Percentiles rank a stretch among this genome's conserved stretches.
phyloP scores from a whole-genome alignment of 2,797 vertebrate genomes.

The Ciconia nigra region DNA sequence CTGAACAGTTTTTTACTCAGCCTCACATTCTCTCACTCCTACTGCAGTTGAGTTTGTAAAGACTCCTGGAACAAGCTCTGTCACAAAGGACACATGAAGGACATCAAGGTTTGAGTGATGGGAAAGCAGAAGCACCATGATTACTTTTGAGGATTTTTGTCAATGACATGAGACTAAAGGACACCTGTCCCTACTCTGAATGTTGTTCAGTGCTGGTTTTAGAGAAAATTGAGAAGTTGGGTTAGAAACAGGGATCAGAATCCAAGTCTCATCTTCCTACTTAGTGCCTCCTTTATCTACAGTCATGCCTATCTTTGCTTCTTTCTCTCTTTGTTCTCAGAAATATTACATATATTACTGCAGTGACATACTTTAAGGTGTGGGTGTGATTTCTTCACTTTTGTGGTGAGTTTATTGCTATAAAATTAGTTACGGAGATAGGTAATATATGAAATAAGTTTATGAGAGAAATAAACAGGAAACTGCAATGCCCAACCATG shows the following conservation, averaged over 20 bases:
- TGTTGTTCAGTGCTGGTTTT: neutral
- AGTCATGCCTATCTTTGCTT: neutral
- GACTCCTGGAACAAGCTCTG: neutral
- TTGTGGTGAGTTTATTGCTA: neutral
- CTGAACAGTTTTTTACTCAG: neutral
- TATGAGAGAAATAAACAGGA: neutral
- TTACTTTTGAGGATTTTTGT: neutral
- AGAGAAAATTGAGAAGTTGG: neutral
- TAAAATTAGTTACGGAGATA: neutral
- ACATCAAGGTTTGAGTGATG: neutral
- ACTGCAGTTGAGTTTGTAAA: neutral
- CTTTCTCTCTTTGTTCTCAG: neutral
- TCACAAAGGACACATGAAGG: fast-evolving
- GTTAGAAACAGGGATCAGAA: neutral
- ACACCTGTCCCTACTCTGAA: neutral
- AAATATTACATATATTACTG: neutral
- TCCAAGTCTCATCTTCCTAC: neutral
- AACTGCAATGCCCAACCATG: neutral
- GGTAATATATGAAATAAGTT: neutral
- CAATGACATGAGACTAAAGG: neutral
- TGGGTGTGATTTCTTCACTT: neutral
- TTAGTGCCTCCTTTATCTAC: neutral
- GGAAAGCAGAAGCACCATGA: neutral
- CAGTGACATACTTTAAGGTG: neutral
- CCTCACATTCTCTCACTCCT: neutral